phyloP scores from a whole-genome alignment of 2,797 vertebrate species.

The Lepilemur septentrionalis region DNA sequence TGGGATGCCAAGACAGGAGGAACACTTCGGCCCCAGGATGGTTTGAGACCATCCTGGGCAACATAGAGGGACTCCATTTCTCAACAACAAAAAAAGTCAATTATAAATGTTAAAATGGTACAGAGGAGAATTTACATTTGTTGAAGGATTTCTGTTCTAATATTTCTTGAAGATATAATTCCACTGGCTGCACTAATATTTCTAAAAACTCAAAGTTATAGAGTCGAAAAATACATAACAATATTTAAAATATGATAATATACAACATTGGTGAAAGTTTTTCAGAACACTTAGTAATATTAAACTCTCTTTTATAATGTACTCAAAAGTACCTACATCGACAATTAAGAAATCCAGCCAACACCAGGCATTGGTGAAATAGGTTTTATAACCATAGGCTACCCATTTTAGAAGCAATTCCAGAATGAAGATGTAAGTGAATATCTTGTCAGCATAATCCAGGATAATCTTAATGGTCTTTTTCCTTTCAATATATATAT shows the following conservation, averaged over 20 bases:
- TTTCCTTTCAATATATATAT: constrained; percentile 91
- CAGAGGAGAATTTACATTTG: neutral
- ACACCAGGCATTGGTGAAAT: constrained; percentile 99
- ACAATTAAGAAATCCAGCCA: constrained; percentile 99
- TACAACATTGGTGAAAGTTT: neutral
- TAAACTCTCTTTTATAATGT: neutral
- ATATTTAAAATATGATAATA: constrained; percentile 25
- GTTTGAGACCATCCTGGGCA: neutral
- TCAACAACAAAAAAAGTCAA: neutral
- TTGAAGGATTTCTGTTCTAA: neutral
- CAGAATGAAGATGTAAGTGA: constrained; percentile 97
- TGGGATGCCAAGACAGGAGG: neutral
- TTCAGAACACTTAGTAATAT: neutral
- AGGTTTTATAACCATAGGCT: constrained; percentile 97
- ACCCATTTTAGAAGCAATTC: constrained; percentile 99
- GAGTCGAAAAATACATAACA: neutral
- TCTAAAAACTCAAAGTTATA: neutral
- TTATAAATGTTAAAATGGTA: neutral
- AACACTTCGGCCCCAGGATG: neutral
- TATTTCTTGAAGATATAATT: neutral
- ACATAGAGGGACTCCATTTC: neutral
- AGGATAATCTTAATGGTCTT: constrained; percentile 91
- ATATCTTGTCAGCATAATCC: constrained; percentile 97
- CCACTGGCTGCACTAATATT: neutral
- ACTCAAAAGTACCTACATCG: constrained; percentile 89